Conservation (phyloP, 2,797 vertebrate genomes). For the Siniperca obscura region DNA sequence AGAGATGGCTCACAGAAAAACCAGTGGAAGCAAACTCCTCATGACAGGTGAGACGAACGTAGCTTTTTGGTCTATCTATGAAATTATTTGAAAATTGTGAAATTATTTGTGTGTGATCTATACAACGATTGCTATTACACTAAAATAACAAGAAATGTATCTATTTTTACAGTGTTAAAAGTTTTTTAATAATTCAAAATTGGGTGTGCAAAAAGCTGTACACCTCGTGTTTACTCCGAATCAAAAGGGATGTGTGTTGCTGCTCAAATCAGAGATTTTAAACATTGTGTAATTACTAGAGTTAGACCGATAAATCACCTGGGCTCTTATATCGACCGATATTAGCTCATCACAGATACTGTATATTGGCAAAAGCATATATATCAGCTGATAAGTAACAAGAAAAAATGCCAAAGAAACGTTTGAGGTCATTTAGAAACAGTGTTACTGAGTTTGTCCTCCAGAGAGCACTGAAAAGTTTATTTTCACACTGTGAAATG, state of each 20-base stretch:
- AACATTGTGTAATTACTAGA: not conserved
- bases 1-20: conserved; percentile 69
- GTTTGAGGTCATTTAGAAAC: not conserved
- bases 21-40: conserved; percentile 61
- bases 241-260: not conserved
- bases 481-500: not conserved
- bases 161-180: not conserved
- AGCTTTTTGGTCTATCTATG: too few species aligned
- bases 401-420: not conserved
- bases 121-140: too few species aligned
- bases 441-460: not conserved
- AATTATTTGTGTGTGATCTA: not conserved
- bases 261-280: not conserved
- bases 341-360: not conserved
- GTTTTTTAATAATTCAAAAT: not conserved
- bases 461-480: not conserved
- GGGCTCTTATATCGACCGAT: too few species aligned
- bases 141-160: not conserved
- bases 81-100: not conserved
- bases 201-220: not conserved
- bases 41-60: conserved; percentile 73
- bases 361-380: too few species aligned
- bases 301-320: not conserved
- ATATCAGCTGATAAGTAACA: not conserved
- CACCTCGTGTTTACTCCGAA: not conserved